Evolutionary conservation across 2,888 invertebrate genomes (phyloP).

Genomic region (Dorcus parallelipipedus): DNA sequence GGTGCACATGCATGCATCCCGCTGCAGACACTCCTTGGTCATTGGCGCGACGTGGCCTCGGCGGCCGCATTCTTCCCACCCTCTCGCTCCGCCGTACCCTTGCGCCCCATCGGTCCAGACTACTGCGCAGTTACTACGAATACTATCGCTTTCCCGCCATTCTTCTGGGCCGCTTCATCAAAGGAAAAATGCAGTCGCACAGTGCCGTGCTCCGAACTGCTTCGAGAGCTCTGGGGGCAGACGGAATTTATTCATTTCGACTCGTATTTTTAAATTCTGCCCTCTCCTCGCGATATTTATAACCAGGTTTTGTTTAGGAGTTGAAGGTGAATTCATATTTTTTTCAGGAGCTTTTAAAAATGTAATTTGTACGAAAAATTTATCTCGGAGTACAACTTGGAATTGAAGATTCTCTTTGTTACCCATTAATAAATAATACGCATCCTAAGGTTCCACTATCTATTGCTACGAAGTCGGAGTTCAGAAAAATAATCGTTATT

Average conservation of each 20-base stretch:
- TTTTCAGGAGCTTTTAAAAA: too few species aligned
- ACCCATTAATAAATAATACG: too few species aligned
- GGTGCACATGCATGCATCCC: constrained; percentile 30
- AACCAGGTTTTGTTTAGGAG: too few species aligned
- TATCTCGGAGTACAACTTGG: too few species aligned
- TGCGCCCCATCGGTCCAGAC: constrained; percentile 18
- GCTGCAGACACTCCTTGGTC: constrained; percentile 41
- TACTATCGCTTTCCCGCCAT: constrained; percentile 31
- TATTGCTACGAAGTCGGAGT: too few species aligned
- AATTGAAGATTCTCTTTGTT: too few species aligned
- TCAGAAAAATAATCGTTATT: too few species aligned
- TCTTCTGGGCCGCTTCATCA: constrained; percentile 20
- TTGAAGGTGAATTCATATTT: too few species aligned
- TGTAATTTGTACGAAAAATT: too few species aligned
- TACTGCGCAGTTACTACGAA: constrained; percentile 34
- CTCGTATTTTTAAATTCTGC: too few species aligned
- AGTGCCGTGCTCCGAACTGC: constrained; percentile 4
- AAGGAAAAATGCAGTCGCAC: constrained; percentile 18
- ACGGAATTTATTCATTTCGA: constrained; percentile 2
- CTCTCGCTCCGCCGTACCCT: constrained; percentile 24
- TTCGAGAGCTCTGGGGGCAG: constrained; percentile 1
- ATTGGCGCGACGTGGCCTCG: constrained; percentile 40
- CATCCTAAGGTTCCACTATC: too few species aligned
- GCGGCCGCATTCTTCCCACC: constrained; percentile 37
- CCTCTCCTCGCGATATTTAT: too few species aligned